Base-by-base conservation (phyloP, 2,888 invertebrate species). In the Spodoptera exigua region DNA sequence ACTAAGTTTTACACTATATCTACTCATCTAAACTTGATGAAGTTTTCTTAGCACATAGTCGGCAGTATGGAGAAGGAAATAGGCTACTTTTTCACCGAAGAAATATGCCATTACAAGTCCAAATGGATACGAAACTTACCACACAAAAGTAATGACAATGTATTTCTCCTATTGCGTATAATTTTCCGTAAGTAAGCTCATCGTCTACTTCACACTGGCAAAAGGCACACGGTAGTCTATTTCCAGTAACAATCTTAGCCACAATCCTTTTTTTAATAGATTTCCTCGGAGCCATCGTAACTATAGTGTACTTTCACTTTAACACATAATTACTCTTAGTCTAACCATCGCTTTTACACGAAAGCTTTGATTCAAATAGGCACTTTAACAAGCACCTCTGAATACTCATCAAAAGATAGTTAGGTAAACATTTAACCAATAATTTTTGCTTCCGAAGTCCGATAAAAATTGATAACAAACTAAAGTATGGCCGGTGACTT, bases 71-170 rank as follows among this genome's bases (percentile, higher is more conserved):
- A 27, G 27, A 27, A 27, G 27, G 27, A 27, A 1, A 27, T 27
- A 27, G 27, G 9, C 9, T 27, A 27, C 27, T 9, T 27, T 3
- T 9, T 27, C 27, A 5, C 7, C 5, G 5, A 5, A 27, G 9
- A 1, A 27, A 27, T 9, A 27, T 1, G 27, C 27, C 9, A 27
- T 3, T 3, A 9, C 9, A 27, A 9, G 7, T 9, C 5, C 9
- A 27, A 5, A 27, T 5, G 5, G 27, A 27, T 7, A 3, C n/a
- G 11, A 5, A 16, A 91, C 95, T 93, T 94, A 97, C 97, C 91
- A 96, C 93, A 84, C 97, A 97, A 87, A 96, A 97, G 78, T 97
- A 96, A 83, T 97, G 97, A 2, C 96, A 96, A 36, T 95, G 89
- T 21, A 96, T 89, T 11, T 95, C 92, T 11, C 94, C 91, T 44